Conservation (phyloP, 2,797 vertebrate species). For the Lateolabrax maculatus region DNA sequence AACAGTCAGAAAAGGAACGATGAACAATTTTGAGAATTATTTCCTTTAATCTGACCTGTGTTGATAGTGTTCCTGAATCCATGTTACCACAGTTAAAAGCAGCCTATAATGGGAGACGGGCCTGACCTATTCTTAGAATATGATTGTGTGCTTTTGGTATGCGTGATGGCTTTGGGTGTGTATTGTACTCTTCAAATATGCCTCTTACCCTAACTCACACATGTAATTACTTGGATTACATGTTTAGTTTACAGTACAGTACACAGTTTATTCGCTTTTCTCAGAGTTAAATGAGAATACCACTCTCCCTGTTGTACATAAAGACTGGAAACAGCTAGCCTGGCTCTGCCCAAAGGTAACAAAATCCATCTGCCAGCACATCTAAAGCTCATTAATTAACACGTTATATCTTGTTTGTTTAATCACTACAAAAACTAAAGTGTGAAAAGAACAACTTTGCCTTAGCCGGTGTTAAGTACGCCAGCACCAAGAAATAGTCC, state of each 20-base stretch:
- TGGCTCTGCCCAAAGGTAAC: background rate
- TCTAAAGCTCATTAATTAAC: background rate
- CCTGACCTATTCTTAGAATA: constrained; percentile 49
- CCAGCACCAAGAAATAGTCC: background rate
- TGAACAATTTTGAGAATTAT: background rate
- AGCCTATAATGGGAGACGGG: background rate
- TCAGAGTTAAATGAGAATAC: too few relatives aligned
- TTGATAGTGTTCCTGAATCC: constrained; percentile 12
- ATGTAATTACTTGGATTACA: background rate
- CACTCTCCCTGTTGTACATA: too few relatives aligned
- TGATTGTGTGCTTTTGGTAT: constrained; percentile 45
- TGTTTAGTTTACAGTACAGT: background rate
- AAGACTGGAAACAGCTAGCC: background rate
- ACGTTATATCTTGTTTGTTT: background rate
- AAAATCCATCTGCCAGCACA: too few relatives aligned
- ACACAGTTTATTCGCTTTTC: too few relatives aligned
- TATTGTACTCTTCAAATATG: constrained; percentile 7
- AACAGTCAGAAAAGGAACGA: background rate
- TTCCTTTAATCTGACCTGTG: background rate
- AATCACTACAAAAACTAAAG: background rate
- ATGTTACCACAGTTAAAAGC: constrained; percentile 6
- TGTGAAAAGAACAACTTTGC: background rate
- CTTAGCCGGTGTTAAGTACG: background rate
- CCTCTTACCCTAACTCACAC: too few relatives aligned
- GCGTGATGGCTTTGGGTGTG: constrained; percentile 21